Evolutionary conservation across 1,140 invertebrate species (phyloP), one percentile per base, ranked within the genome.

Genomic region (Drosophila orosa): DNA sequence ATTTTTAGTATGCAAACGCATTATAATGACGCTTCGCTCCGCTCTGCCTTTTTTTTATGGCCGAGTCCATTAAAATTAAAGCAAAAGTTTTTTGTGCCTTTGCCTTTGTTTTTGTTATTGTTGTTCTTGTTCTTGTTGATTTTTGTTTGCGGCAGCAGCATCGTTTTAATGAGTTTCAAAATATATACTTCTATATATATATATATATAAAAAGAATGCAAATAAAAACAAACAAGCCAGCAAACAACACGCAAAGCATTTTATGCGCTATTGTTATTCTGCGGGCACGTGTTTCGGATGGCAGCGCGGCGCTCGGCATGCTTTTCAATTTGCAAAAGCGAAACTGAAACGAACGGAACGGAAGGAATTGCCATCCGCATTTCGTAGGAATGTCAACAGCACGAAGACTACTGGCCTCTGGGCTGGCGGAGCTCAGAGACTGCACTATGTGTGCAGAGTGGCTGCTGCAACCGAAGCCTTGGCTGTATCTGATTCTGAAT

Each of bases 1-100:
- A 76, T 80, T 87, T 87, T 83, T 74, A 80, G 84, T 87, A 89
- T 89, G 84, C 80, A 78, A 80, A 84, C 76, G 85, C 83, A 87
- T 84, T 89, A 84, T 82, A 87, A 89, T 87, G 84, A 87, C 73
- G 76, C 76, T 44, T 55, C n/a, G 84, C 76, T 35, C 52, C 58
- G 79, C 72, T 52, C 61, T 39, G 84, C 73, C 54, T 62, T 17
- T 48, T 42, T 84, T 89, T 87, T 84, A 87, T 78, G 72, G 73
- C 76, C 72, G 60, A 68, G 63, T 89, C 83, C 83, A 87, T 87
- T 87, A 87, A 87, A 87, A 87, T 87, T 87, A 89, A 87, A 74
- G 84, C 84, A 89, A 83, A 87, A 87, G 66, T 83, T 87, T 85
- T 79, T 65, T 66, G 60, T 55, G 50, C 19, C 48, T 8, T 7